Base-by-base conservation (phyloP, 2,888 invertebrate genomes). In the Brachypterus glaber region DNA sequence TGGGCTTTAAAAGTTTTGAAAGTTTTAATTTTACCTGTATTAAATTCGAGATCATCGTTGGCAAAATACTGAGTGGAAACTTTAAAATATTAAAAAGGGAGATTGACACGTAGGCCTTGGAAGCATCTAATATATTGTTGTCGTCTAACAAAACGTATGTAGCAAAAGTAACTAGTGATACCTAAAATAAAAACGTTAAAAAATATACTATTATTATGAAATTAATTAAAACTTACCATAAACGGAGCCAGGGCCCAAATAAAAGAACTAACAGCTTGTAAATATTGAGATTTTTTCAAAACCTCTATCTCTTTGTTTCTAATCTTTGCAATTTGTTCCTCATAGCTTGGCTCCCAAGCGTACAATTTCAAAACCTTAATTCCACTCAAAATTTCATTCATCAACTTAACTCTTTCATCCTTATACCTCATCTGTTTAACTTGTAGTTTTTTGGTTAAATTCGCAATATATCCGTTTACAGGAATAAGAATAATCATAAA, bases 161-260 rank as follows among this genome's bases (percentile, higher is more conserved):
- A 3, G 59, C 57, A 46, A 64, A 64, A 11, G 62, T 65, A 35
- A 45, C 60, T 41, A 55, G 48, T 3, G 59, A 53, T 1, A 62
- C 53, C 49, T 52, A 40, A 37, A 51, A 47, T 15, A 26, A 32
- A 26, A 17, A 29, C 9, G 35, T 8, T 27, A 15, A n/a, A 35
- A 13, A 18, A 17, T 17, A 12, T 21, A 29, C 33, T 17, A 12
- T 11, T 5, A 21, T 7, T 21, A 9, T 7, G 21, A 7, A 21
- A 34, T 30, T 2, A 14, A 13, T 14, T 24, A 17, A 70, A 63
- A 45, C 62, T 55, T 49, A 75, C 77, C 59, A 77, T 48, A 54
- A 77, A 76, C 3, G 79, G 78, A 2, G 76, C 72, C 51, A 72
- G 72, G 15, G 69, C 69, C 73, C 77, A 79, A 40, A 74, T 68